Base-by-base conservation (phyloP, 2,888 invertebrate species). In the Dorcus parallelipipedus region DNA sequence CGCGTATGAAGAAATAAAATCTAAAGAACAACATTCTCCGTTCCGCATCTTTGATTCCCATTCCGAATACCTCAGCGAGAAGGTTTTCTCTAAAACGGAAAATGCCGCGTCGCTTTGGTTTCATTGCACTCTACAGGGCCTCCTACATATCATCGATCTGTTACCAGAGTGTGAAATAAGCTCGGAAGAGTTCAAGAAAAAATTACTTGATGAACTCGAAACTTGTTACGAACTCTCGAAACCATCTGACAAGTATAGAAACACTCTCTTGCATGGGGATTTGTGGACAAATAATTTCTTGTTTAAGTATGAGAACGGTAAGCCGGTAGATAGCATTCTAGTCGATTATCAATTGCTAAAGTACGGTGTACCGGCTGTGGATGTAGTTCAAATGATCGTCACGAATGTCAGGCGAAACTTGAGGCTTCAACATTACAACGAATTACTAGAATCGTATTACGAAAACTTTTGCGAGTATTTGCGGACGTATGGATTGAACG, bases 1-100 rank as follows among this genome's bases (percentile, higher is more conserved):
- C 9, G 71, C 83, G 48, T 82, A 76, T 62, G 83, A 84, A 71
- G 75, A 79, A 58, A 71, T 67, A 8, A 70, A 68, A 60, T 60
- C 64, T 1, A 58, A 66, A 14, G 63, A 67, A 49, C 39, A 62
- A 9, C 56, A 61, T n/a, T 59, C 23, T 26, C 59, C 47, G 14
- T 69, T 67, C 54, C 64, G 55, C 48, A 52, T 75, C 48, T 9
- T 45, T 4, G 64, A 69, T 3, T 61, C 65, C 23, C 66, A 68
- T 54, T 59, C 63, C 1, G 58, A 67, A 8, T 41, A 68, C 9
- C 64, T 75, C 9, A 58, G 67, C 52, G 68, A 72, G 14, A 66
- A 66, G 26, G 43, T 71, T 14, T 63, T 65, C 41, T 40, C 56
- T 6, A 53, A 60, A 14, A 59, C 58, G 42, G 62, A 68, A 14